A percentile compares a stretch with the other conserved stretches of the same genome.
Evolutionary conservation across 2,797 vertebrate species (phyloP).

Genomic region (Ispidina lecontei): DNA sequence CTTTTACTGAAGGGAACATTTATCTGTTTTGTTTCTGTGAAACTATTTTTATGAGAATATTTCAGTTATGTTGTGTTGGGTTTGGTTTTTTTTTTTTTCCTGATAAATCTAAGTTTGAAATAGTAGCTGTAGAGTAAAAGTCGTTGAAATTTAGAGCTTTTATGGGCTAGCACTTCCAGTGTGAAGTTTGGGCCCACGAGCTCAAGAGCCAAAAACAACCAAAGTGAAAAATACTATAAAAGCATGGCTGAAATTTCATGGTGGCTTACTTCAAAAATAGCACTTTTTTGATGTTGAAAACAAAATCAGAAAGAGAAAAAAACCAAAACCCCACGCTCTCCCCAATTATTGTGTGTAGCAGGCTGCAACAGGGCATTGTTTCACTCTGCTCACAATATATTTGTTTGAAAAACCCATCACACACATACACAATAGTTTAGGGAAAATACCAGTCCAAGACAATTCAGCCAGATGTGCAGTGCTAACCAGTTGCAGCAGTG

Average conservation of each 20-base stretch:
- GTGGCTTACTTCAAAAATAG: slow-evolving; percentile 69
- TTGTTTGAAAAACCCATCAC: slow-evolving; percentile 30
- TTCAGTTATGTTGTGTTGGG: neutral
- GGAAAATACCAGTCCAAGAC: slow-evolving; percentile 70
- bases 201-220: slow-evolving; percentile 28
- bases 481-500: slow-evolving; percentile 74
- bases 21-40: slow-evolving; percentile 62
- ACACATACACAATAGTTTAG: slow-evolving; percentile 72
- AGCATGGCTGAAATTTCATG: slow-evolving; percentile 57
- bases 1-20: slow-evolving; percentile 60
- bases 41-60: slow-evolving; percentile 70
- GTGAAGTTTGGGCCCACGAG: slow-evolving; percentile 2
- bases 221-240: slow-evolving; percentile 56
- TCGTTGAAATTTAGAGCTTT: slow-evolving; percentile 22
- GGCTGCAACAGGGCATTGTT: slow-evolving; percentile 58
- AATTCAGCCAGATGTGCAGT: slow-evolving; percentile 73
- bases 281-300: slow-evolving; percentile 55
- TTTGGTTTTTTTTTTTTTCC: neutral
- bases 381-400: slow-evolving; percentile 56
- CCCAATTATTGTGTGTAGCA: slow-evolving; percentile 68
- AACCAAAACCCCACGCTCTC: neutral
- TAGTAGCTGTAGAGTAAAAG: slow-evolving; percentile 38
- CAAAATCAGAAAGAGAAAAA: slow-evolving; percentile 61
- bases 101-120: slow-evolving; percentile 50
- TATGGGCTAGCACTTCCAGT: slow-evolving; percentile 40